These are phyloP conservation scores for Progne subis DNA, from an alignment of 2,113 vertebrate species.

Conservation along the genomic window DNA sequence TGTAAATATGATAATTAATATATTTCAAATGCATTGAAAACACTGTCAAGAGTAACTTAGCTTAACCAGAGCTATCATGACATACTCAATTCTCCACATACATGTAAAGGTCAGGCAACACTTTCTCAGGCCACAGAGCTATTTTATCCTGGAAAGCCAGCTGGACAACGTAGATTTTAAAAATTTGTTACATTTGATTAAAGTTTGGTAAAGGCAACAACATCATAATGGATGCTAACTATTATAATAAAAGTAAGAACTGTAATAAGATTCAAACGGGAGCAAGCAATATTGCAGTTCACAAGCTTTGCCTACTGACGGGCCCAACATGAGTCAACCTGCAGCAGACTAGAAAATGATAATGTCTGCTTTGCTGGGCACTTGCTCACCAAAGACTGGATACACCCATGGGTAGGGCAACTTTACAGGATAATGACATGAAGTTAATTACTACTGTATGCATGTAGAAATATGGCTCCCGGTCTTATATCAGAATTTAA, in stretches of 20 bases:
- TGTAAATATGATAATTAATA: neutral
- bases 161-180: neutral
- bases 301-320: neutral
- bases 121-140: neutral
- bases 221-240: neutral
- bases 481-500: neutral
- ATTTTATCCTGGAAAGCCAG: neutral
- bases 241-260: neutral
- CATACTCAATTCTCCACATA: neutral
- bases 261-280: neutral
- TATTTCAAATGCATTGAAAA: neutral
- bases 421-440: constrained; percentile 6
- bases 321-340: neutral
- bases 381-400: neutral
- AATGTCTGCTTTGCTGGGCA: neutral
- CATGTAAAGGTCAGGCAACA: neutral
- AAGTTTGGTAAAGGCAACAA: neutral
- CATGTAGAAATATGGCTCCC: neutral
- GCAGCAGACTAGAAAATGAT: neutral
- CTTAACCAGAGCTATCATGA: neutral
- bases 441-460: neutral
- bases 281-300: neutral
- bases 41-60: neutral
- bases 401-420: constrained; percentile 50
- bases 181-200: neutral